These are phyloP conservation scores for Stegostoma tigrinum DNA, from an alignment of 2,113 vertebrate species.

Conservation along the genomic window DNA sequence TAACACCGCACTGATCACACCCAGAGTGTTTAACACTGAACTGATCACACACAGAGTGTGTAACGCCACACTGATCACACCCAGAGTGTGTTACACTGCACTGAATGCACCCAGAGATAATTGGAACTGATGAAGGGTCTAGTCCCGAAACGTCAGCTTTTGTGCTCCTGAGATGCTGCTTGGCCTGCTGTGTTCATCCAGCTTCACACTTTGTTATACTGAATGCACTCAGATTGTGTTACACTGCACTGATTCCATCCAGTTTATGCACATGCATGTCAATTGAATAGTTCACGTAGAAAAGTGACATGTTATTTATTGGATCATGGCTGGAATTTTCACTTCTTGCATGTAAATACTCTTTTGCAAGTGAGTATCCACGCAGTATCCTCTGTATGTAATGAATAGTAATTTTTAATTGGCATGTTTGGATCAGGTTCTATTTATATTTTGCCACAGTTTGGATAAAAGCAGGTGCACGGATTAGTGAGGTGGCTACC, in stretches of 20 bases:
- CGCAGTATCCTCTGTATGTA: not conserved
- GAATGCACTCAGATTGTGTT: too few species aligned
- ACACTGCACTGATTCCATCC: too few species aligned
- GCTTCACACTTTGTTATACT: not conserved
- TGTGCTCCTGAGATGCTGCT: too few species aligned
- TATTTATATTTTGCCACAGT: not conserved
- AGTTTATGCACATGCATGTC: not conserved
- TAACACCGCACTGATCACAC: too few species aligned
- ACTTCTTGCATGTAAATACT: not conserved
- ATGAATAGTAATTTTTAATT: conserved; percentile 20
- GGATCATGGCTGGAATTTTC: not conserved
- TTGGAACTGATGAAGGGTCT: too few species aligned
- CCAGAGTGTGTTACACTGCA: too few species aligned
- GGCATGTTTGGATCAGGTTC: not conserved
- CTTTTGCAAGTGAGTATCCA: not conserved
- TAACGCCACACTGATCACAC: too few species aligned
- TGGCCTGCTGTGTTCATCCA: too few species aligned
- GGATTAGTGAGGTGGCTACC: not conserved
- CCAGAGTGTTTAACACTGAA: too few species aligned
- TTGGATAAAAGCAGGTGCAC: not conserved
- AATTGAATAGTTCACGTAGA: not conserved
- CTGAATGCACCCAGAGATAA: too few species aligned
- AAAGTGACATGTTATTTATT: not conserved
- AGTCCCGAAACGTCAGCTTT: not conserved
- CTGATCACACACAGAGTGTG: too few species aligned